Evolutionary conservation across 2,888 invertebrate species (phyloP).

Genomic region (Zele albiditarsus): DNA sequence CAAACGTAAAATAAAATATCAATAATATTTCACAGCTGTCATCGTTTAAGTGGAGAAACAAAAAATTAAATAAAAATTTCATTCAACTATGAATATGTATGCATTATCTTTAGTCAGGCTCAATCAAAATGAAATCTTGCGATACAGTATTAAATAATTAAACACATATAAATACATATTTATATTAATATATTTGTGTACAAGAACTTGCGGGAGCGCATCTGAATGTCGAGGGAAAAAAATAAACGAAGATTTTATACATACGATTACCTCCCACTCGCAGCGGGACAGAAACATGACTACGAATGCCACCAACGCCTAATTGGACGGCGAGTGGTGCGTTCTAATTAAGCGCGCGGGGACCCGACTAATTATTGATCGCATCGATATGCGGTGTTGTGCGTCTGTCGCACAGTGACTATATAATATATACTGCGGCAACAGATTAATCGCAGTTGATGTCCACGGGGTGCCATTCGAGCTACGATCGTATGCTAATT

Average conservation of each 20-base stretch:
- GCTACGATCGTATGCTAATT: slow-evolving; percentile 42
- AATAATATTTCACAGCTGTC: slow-evolving; percentile 1
- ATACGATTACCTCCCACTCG: slow-evolving; percentile 16
- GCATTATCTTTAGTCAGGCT: background rate
- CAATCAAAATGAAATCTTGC: slow-evolving; percentile 17
- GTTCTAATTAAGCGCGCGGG: slow-evolving; percentile 61
- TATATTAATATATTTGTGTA: background rate
- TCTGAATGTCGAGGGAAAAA: background rate
- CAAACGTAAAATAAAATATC: background rate
- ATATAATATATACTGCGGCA: slow-evolving; percentile 33
- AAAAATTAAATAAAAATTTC: background rate
- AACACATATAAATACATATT: background rate
- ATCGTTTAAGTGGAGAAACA: background rate
- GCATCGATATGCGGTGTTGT: slow-evolving; percentile 55
- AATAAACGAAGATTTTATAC: slow-evolving; percentile 4
- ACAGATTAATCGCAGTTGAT: slow-evolving; percentile 59
- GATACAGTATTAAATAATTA: background rate
- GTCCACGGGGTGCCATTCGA: slow-evolving; percentile 48
- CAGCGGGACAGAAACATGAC: background rate
- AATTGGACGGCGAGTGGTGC: slow-evolving; percentile 60
- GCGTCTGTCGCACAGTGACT: background rate
- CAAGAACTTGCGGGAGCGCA: background rate
- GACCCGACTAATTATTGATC: slow-evolving; percentile 65
- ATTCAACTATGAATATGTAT: background rate
- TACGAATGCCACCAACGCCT: slow-evolving; percentile 51